These are phyloP conservation scores for Caenorhabditis zanzibari DNA, from an alignment of 2,888 invertebrate genomes.

Conservation along the genomic window DNA sequence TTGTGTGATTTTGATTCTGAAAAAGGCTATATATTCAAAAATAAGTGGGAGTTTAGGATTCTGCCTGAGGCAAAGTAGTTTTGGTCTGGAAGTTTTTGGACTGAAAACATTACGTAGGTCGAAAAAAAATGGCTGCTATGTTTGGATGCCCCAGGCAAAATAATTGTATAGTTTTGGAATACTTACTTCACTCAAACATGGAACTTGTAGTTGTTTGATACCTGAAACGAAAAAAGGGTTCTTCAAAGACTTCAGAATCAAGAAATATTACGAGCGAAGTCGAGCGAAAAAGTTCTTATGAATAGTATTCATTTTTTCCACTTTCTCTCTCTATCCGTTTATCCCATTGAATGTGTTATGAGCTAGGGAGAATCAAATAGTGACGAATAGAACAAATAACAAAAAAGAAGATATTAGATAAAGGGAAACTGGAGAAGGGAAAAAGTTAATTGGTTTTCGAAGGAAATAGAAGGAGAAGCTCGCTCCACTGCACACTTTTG, in stretches of 20 bases:
- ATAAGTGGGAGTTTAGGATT: neutral
- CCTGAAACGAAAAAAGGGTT: slow-evolving; percentile 10
- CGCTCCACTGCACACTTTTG: slow-evolving; percentile 30
- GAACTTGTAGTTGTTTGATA: slow-evolving; percentile 22
- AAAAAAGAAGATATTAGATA: slow-evolving; percentile 11
- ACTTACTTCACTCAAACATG: slow-evolving; percentile 39
- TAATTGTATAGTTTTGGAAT: neutral
- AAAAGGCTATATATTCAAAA: no score
- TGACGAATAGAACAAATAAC: slow-evolving; percentile 10
- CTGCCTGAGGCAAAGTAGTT: slow-evolving; percentile 14
- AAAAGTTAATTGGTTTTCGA: slow-evolving; percentile 34
- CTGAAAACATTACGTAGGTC: slow-evolving; percentile 3
- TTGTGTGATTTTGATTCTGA: slow-evolving; percentile 9
- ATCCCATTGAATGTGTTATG: slow-evolving; percentile 11
- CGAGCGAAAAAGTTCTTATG: slow-evolving; percentile 12
- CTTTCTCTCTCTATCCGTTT: neutral
- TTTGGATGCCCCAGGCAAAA: slow-evolving; percentile 10
- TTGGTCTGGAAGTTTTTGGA: neutral
- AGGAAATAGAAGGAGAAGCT: slow-evolving; percentile 3
- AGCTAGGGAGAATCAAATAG: neutral
- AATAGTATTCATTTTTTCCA: slow-evolving; percentile 6
- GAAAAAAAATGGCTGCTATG: neutral
- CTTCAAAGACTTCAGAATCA: neutral
- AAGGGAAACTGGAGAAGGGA: slow-evolving; percentile 3
- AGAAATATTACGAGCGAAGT: slow-evolving; percentile 13